Conservation (phyloP, 2,797 vertebrate species). For the Leptodactylus fallax region DNA sequence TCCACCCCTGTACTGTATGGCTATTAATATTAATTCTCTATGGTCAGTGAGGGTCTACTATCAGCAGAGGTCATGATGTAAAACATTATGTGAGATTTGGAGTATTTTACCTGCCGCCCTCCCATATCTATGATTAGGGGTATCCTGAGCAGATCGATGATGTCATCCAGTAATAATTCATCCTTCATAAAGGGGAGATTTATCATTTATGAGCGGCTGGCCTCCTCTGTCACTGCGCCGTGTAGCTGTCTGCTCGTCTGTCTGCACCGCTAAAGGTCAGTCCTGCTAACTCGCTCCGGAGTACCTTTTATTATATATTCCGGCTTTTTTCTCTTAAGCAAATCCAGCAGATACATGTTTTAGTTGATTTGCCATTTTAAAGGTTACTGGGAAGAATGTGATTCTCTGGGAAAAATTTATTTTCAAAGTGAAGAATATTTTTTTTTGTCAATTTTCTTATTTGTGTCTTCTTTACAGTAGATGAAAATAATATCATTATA, state of each 20-base stretch:
- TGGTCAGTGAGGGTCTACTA: no score
- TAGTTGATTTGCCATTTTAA: conserved; percentile 14
- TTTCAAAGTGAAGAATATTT: no score
- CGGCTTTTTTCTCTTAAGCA: conserved; percentile 7
- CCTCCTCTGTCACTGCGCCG: not conserved
- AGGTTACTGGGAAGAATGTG: not conserved
- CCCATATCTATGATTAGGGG: not conserved
- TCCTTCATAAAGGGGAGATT: conserved; percentile 10
- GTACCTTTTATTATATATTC: conserved; percentile 10
- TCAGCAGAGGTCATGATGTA: not conserved
- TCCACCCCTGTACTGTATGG: no score
- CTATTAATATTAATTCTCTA: not conserved
- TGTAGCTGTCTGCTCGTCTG: conserved; percentile 34
- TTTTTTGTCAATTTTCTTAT: no score
- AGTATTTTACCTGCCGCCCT: not conserved
- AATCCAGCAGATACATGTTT: not conserved
- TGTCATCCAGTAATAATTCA: not conserved
- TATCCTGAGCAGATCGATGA: not conserved
- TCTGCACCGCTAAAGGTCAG: conserved; percentile 42
- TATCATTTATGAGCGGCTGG: not conserved
- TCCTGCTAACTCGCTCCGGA: conserved; percentile 20
- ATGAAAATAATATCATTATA: no score
- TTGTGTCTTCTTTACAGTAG: no score
- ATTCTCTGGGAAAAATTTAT: not conserved
- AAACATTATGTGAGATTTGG: not conserved